Base-by-base conservation (phyloP, 2,113 vertebrate species). In the Nannospalax galili region DNA sequence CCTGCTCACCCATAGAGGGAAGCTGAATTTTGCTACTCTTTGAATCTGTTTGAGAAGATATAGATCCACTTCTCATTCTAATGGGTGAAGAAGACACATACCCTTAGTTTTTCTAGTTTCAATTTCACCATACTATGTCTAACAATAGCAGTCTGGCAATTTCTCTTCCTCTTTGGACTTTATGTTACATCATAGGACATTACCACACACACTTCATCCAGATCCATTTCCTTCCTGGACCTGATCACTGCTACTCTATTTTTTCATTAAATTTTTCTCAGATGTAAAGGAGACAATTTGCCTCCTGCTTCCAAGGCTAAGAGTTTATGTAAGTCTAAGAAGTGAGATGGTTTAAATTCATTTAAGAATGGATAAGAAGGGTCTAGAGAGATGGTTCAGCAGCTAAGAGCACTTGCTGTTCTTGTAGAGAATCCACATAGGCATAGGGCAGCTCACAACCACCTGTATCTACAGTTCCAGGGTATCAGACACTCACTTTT, bases 71-170 rank as follows among this genome's bases (percentile, higher is more conserved):
- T 67, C 52, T 88, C 17, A 20, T 16, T 60, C 11, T 78, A 17
- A 58, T 30, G 79, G 52, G 56, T 65, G 58, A 78, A 92, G 67
- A 88, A 91, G 62, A 84, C 32, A 78, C 5, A 24, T 35, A 37
- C 40, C 7, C 77, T 94, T 77, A 14, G 79, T 75, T 88, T 86
- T 90, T 80, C 88, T 90, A 72, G 81, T 82, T 95, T 92, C 92
- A 72, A 4, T 96, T 96, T 92, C 81, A 35, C 37, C 95, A 91
- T 60, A 40, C 52, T 77, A 78, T 64, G 93, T 95, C 91, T 95
- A 96, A 97, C 65, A 84, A 84, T n/a, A 93, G 87, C 67, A 91
- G 82, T 60, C 94, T 88, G 79, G 85, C 95, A 95, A 89, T 64
- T 81, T 93, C 69, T 52, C 91, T 95, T 97, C 91, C 95, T 93